Evolutionary conservation across 2,113 vertebrate species (phyloP).

Genomic region (Leucosticte australis): DNA sequence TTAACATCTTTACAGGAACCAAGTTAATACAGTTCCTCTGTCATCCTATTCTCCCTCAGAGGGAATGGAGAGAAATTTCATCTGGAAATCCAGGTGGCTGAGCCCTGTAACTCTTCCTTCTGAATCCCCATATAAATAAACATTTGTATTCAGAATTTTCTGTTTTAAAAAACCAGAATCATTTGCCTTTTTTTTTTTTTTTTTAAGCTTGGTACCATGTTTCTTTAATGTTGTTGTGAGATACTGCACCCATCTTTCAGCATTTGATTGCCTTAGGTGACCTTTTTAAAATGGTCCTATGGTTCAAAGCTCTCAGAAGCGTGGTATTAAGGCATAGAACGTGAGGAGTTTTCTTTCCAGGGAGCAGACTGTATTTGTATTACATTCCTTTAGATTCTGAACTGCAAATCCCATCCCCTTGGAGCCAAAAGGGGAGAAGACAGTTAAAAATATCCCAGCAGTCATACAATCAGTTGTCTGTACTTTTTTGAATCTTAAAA

Average conservation of each 20-base stretch:
- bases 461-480: conserved; percentile 74
- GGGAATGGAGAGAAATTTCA: not conserved
- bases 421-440: conserved; percentile 14
- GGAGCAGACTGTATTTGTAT: conserved; percentile 17
- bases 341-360: conserved; percentile 40
- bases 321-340: conserved; percentile 49
- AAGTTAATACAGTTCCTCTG: conserved; percentile 22
- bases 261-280: conserved; percentile 19
- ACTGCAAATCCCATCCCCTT: conserved; percentile 20
- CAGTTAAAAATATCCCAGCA: conserved; percentile 54
- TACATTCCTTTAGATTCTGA: conserved; percentile 51
- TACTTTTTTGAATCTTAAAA: conserved; percentile 23
- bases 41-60: conserved; percentile 24
- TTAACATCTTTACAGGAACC: conserved; percentile 54
- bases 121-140: not conserved
- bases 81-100: conserved; percentile 23
- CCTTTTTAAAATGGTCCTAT: conserved; percentile 5
- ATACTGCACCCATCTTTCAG: conserved; percentile 35
- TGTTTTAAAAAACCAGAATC: not conserved
- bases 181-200: conserved; percentile 5
- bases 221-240: conserved; percentile 25
- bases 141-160: not conserved
- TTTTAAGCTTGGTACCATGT: conserved; percentile 10
- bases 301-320: conserved; percentile 24
- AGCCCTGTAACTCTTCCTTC: not conserved